A percentile compares a stretch with the other conserved stretches of the same genome.
Evolutionary conservation across 2,888 invertebrate species (phyloP).

Genomic region (Ramazzottius varieornatus): DNA sequence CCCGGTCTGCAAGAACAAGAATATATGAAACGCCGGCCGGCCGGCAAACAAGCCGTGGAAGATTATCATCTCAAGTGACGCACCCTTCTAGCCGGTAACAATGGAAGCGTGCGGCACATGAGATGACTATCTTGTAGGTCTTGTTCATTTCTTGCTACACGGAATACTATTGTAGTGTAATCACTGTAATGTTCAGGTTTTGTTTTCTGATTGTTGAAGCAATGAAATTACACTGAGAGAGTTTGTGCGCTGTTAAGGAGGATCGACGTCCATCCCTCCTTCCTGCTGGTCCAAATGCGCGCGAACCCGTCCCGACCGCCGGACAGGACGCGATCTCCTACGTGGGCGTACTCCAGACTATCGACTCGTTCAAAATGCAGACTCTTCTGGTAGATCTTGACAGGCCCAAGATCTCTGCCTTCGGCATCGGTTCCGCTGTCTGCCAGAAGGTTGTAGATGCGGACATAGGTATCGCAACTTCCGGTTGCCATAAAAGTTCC

Average conservation of each 20-base stretch:
- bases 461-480: slow-evolving; percentile 69
- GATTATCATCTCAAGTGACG: too few relatives aligned
- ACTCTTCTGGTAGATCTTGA: neutral
- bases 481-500: slow-evolving; percentile 76
- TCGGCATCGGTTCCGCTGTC: neutral
- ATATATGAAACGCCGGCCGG: too few relatives aligned
- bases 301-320: slow-evolving; percentile 88
- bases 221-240: slow-evolving; percentile 1
- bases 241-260: slow-evolving; percentile 30
- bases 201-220: too few relatives aligned
- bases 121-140: too few relatives aligned
- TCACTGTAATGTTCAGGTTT: too few relatives aligned
- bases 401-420: slow-evolving; percentile 21
- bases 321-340: slow-evolving; percentile 58
- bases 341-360: slow-evolving; percentile 78
- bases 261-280: slow-evolving; percentile 59
- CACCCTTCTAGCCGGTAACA: too few relatives aligned
- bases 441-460: neutral
- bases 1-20: neutral
- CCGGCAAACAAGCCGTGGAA: neutral
- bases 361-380: slow-evolving; percentile 44
- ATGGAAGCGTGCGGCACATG: too few relatives aligned
- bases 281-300: slow-evolving; percentile 65
- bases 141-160: too few relatives aligned
- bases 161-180: too few relatives aligned